phyloP scores from a whole-genome alignment of 1,140 invertebrate species.

The Oedothorax gibbosus region DNA sequence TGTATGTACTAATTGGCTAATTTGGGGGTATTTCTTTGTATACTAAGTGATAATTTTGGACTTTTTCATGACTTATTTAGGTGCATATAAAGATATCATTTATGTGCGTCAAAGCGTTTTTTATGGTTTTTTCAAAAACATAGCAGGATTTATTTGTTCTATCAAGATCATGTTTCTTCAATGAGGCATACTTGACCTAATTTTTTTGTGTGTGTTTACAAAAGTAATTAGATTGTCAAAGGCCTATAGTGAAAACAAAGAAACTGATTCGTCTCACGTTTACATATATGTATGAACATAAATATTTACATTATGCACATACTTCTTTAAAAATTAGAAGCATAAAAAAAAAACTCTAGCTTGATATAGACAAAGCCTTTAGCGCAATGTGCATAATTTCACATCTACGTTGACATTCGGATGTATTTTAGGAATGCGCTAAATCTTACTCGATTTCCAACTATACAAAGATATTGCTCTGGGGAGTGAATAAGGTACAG shows the following conservation, averaged over 20 bases:
- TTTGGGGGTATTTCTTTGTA: too few species aligned
- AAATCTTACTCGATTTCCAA: constrained; percentile 49
- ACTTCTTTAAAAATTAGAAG: constrained; percentile 61
- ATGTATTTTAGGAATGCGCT: constrained; percentile 57
- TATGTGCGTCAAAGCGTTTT: too few species aligned
- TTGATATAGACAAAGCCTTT: constrained; percentile 60
- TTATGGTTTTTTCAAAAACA: too few species aligned
- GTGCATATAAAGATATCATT: too few species aligned
- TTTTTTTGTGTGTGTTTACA: constrained; percentile 52
- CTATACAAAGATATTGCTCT: constrained; percentile 61
- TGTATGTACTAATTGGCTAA: too few species aligned
- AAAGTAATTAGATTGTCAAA: constrained; percentile 61
- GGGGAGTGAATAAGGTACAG: constrained; percentile 51
- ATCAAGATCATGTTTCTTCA: constrained; percentile 41
- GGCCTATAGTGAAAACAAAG: constrained; percentile 55
- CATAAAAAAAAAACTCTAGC: constrained; percentile 60
- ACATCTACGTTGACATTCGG: constrained; percentile 60
- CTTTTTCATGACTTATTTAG: too few species aligned
- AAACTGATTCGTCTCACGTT: constrained; percentile 48
- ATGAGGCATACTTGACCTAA: constrained; percentile 32
- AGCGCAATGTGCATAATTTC: constrained; percentile 59
- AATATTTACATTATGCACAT: constrained; percentile 58
- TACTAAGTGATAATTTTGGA: too few species aligned
- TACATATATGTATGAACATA: constrained; percentile 61
- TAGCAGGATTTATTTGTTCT: too few species aligned